Base-by-base conservation (phyloP, 2,888 invertebrate genomes). In the Seira ritae region DNA sequence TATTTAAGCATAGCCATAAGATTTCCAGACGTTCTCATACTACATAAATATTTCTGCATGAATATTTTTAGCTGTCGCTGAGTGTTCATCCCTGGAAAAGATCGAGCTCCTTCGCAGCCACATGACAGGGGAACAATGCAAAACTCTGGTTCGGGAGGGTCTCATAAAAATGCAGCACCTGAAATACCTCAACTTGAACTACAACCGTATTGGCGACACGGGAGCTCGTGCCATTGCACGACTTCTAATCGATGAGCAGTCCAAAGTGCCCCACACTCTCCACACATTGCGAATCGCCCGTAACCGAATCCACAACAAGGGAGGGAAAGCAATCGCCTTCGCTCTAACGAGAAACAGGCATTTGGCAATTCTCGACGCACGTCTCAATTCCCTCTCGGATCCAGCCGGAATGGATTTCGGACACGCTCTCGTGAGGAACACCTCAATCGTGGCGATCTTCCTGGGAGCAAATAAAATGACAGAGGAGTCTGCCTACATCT, bases 261-360 rank as follows among this genome's bases (percentile, higher is more conserved):
- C 88, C 20, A 65, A 75, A 31, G 86, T 81, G 3, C 67, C 72
- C 17, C 85, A 84, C 22, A 89, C 89, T 0, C 72, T 89, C 17
- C 87, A 88, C 22, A 89, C 87, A 0, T 66, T 88, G 17, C 75
- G 74, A 0, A 37, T 88, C 12, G 86, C 85, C n/a, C 66, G 88
- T 20, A 88, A 88, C 31, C 72, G 85, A 3, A 89, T 89, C 42
- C 78, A 79, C 24, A 86, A 85, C 69, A 71, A 62, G 22, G 89
- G 89, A 24, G 88, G 82, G 12, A 86, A 89, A 82, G 87, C 88
- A 1, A n/a, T 89, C n/a, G 88, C 88, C 4, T 87, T 55, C 71
- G 87, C 86, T 6, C 69, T 89, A 10, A 85, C 84, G 6, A 67
- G 69, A 66, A 88, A 88, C 50, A 17, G 20, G 0, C 85, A 88